Conservation (phyloP, 2,797 vertebrate genomes). For the Scarus forsteni region DNA sequence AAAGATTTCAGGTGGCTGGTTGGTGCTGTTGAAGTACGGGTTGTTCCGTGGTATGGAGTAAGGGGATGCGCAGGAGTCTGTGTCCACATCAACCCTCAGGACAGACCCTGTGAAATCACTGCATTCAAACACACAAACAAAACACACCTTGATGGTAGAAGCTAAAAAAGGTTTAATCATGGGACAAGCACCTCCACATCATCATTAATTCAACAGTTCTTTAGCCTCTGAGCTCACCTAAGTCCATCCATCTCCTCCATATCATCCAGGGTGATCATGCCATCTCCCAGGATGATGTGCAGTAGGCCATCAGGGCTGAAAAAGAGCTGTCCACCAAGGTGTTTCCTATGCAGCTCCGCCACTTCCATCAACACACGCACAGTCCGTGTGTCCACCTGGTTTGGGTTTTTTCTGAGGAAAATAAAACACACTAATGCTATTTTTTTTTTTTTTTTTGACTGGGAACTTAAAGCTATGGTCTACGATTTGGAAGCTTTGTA, state of each 20-base stretch:
- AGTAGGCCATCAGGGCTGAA: conserved; percentile 94
- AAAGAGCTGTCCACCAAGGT: conserved; percentile 95
- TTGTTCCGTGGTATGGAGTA: conserved; percentile 95
- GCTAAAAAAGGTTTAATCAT: conserved; percentile 16
- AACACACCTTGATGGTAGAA: conserved; percentile 39
- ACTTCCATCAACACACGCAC: conserved; percentile 95
- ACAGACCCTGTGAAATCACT: conserved; percentile 99
- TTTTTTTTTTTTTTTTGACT: background rate
- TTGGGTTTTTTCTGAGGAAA: conserved; percentile 92
- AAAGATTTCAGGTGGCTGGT: conserved; percentile 98
- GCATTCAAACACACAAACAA: conserved; percentile 66
- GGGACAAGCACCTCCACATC: background rate
- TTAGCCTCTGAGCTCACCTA: conserved; percentile 86
- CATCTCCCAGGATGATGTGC: conserved; percentile 96
- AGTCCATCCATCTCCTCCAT: conserved; percentile 99
- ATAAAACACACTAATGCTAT: background rate
- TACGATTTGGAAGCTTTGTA: too few relatives aligned
- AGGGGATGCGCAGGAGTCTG: conserved; percentile 88
- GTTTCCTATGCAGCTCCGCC: conserved; percentile 96
- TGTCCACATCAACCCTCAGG: conserved; percentile 94
- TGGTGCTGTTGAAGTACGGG: conserved; percentile 99
- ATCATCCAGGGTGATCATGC: conserved; percentile 98
- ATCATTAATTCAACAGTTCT: conserved; percentile 1
- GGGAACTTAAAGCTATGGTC: too few relatives aligned
- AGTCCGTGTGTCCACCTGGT: conserved; percentile 93